These are phyloP conservation scores for Drosophila repleta DNA, from an alignment of 1,140 invertebrate species.

Conservation along the genomic window DNA sequence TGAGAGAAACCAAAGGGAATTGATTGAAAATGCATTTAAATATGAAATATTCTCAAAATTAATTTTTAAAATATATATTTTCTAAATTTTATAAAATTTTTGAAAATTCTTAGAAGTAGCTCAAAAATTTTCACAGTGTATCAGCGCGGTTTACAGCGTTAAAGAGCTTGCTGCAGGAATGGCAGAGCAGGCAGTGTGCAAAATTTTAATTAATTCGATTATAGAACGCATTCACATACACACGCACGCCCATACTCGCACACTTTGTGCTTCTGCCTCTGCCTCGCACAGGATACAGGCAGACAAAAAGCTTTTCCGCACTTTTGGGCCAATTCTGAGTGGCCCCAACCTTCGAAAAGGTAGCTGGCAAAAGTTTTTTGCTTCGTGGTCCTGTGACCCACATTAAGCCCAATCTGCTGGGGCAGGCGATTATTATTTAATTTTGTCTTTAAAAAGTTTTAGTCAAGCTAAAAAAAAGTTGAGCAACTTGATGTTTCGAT, in stretches of 20 bases:
- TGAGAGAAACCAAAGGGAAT: too few species aligned
- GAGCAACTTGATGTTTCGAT: background rate
- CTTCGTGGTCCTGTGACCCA: constrained; percentile 48
- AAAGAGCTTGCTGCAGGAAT: constrained; percentile 8
- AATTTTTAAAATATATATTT: background rate
- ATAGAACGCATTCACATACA: constrained; percentile 63
- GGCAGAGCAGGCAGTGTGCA: constrained; percentile 46
- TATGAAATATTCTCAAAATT: too few species aligned
- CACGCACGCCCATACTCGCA: constrained; percentile 13
- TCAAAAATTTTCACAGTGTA: background rate
- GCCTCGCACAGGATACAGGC: constrained; percentile 29
- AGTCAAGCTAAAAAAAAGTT: background rate
- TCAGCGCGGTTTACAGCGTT: background rate
- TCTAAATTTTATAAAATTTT: too few species aligned
- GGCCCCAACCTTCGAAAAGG: constrained; percentile 4
- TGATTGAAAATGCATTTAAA: too few species aligned
- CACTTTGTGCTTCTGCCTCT: background rate
- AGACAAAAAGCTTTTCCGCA: constrained; percentile 74
- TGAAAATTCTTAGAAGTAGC: background rate
- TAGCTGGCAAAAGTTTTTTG: constrained; percentile 26
- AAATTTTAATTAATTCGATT: constrained; percentile 82
- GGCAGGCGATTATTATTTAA: constrained; percentile 24
- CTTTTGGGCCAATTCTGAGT: constrained; percentile 33
- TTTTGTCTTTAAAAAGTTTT: constrained; percentile 3
- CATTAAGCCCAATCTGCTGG: constrained; percentile 45